phyloP scores from a whole-genome alignment of 2,888 invertebrate genomes.

The Phania funesta region DNA sequence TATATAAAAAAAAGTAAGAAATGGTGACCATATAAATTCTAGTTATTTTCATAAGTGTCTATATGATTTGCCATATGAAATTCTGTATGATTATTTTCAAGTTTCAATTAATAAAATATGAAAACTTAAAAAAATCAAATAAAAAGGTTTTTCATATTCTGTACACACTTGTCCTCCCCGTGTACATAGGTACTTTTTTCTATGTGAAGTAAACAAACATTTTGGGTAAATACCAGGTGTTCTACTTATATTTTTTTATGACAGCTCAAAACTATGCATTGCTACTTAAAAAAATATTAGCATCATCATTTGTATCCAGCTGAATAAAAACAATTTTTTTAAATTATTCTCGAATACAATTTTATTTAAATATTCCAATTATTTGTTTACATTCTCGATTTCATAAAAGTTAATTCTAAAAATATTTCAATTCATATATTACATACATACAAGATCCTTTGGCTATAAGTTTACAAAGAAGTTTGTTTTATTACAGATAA shows the following conservation, averaged over 20 bases:
- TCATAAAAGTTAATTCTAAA: slow-evolving; percentile 18
- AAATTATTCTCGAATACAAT: not conserved
- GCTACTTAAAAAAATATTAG: too few species aligned
- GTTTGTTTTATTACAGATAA: not conserved
- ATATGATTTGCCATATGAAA: slow-evolving; percentile 66
- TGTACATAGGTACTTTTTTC: too few species aligned
- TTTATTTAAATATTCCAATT: not conserved
- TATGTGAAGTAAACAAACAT: too few species aligned
- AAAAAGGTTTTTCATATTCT: too few species aligned
- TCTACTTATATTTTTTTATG: too few species aligned
- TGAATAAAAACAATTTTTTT: too few species aligned
- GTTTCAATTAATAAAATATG: slow-evolving; percentile 57
- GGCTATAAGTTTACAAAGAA: slow-evolving; percentile 28
- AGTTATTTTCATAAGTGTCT: slow-evolving; percentile 66
- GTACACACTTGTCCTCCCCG: too few species aligned
- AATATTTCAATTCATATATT: slow-evolving; percentile 11
- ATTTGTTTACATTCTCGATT: not conserved
- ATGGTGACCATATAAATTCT: slow-evolving; percentile 53
- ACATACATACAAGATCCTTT: slow-evolving; percentile 9
- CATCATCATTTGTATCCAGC: too few species aligned
- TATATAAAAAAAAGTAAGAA: slow-evolving; percentile 26
- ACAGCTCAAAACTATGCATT: too few species aligned
- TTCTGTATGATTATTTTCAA: slow-evolving; percentile 61
- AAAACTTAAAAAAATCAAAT: too few species aligned
- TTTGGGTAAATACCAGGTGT: too few species aligned